phyloP scores from a whole-genome alignment of 2,888 invertebrate species.

The Temnothorax rugatulus region DNA sequence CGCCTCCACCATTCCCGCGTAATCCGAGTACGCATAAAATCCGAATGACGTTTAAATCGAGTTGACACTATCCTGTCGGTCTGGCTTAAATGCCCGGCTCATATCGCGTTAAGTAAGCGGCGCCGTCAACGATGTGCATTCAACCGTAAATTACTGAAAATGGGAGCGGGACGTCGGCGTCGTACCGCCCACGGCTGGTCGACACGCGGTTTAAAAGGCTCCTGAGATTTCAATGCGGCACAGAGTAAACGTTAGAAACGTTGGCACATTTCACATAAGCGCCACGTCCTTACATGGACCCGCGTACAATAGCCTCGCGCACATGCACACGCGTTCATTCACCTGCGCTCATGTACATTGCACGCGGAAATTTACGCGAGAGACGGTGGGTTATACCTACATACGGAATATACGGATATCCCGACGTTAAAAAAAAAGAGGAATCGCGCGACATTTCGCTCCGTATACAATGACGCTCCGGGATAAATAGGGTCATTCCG shows the following conservation, averaged over 20 bases:
- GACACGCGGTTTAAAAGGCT: conserved; percentile 48
- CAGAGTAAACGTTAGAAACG: conserved; percentile 39
- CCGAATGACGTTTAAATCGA: conserved; percentile 39
- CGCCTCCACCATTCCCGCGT: neutral
- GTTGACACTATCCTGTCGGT: conserved; percentile 36
- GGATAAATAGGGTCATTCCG: conserved; percentile 21
- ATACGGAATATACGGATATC: neutral
- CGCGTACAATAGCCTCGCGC: conserved; percentile 39
- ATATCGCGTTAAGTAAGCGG: conserved; percentile 45
- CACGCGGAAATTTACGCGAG: conserved; percentile 25
- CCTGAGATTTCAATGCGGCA: conserved; percentile 47
- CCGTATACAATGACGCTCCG: neutral
- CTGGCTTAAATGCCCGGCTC: conserved; percentile 33
- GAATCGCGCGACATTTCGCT: conserved; percentile 34
- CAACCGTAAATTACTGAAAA: conserved; percentile 52
- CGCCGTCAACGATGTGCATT: conserved; percentile 43
- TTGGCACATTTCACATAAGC: conserved; percentile 45
- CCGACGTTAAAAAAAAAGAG: neutral
- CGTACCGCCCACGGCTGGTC: conserved; percentile 10
- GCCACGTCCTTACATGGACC: conserved; percentile 39
- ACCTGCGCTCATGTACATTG: neutral
- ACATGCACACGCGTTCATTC: conserved; percentile 32
- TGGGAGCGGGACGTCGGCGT: neutral
- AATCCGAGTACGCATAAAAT: conserved; percentile 21
- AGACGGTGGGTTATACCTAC: neutral